Base-by-base conservation (phyloP, 1,140 invertebrate genomes). In the Pseudobourletiella spinata region DNA sequence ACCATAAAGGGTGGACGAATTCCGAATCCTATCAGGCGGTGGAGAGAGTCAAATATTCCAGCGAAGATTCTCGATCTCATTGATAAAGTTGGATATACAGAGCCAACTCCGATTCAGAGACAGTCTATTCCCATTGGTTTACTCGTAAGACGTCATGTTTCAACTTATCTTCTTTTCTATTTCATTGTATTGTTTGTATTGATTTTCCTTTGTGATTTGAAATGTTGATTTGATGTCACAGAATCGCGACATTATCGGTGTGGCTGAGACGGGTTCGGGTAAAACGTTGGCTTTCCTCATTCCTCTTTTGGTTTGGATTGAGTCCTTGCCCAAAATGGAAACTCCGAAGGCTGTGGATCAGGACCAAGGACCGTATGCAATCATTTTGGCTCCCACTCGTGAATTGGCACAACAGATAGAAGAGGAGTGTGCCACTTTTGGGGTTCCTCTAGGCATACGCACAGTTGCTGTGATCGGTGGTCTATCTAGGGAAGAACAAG, bases 331-430 rank as follows among this genome's bases (percentile, higher is more conserved):
- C 0, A 99, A 98, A 79, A 91, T 90, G 70, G 93, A 94, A 73
- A 80, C 91, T 51, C 79, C 88, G 56, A 91, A 95, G 76, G 90
- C 95, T 79, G 87, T 86, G 20, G 89, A 92, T 76, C 88, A 91
- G 60, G 86, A 83, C 63, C 77, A 84, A 79, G 97, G 97, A n/a
- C 97, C 97, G 0, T 99, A 99, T 78, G 95, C 97, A 35, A 93
- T 99, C 29, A 99, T 99, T 73, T 80, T 99, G 73, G 95, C 97
- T 1, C 97, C 97, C 1, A 99, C 97, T 48, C 86, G 96, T 78
- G 97, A 99, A 76, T 85, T 99, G 78, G 97, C 97, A 0, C 95
- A 99, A 74, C 97, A 99, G 78, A 99, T 99, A 71, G 96, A 99
- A 79, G 95, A 99, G 77, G 97, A 99, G 78, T 95, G 94, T 0